Percentiles rank a stretch among this genome's conserved stretches.
Evolutionary conservation across 2,113 vertebrate genomes (phyloP).

Genomic region (Leucopternis melanops): DNA sequence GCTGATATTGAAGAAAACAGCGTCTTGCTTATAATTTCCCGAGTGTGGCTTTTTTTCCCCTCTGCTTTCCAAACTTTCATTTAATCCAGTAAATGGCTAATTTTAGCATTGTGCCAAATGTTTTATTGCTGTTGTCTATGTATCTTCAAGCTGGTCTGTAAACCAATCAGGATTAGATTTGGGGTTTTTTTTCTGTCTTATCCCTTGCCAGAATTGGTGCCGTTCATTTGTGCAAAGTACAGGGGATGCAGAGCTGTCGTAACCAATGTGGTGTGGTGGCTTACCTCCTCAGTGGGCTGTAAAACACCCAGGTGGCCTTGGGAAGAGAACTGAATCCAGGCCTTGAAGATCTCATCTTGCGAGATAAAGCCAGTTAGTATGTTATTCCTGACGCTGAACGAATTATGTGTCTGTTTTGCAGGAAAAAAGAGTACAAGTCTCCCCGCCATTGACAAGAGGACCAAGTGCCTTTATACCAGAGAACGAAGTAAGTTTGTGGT

Average conservation of each 20-base stretch:
- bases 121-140: not conserved
- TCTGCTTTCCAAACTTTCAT: not conserved
- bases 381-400: not conserved
- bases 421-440: constrained; percentile 78
- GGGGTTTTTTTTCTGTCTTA: not conserved
- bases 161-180: not conserved
- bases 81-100: not conserved
- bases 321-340: not conserved
- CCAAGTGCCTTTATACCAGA: constrained; percentile 89
- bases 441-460: constrained; percentile 76
- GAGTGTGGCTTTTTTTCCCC: not conserved
- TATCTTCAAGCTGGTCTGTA: not conserved
- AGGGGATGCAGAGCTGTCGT: not conserved
- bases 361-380: not conserved
- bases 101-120: not conserved
- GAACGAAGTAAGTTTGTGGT: constrained; percentile 73
- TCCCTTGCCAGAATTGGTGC: not conserved
- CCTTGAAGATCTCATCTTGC: not conserved
- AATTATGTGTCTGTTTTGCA: constrained; percentile 49
- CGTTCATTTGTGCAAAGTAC: not conserved
- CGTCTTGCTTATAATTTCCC: not conserved
- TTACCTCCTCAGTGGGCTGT: not conserved
- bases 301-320: not conserved
- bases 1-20: not conserved
- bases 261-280: not conserved